phyloP scores from a whole-genome alignment of 2,113 vertebrate species.

The Procavia capensis region DNA sequence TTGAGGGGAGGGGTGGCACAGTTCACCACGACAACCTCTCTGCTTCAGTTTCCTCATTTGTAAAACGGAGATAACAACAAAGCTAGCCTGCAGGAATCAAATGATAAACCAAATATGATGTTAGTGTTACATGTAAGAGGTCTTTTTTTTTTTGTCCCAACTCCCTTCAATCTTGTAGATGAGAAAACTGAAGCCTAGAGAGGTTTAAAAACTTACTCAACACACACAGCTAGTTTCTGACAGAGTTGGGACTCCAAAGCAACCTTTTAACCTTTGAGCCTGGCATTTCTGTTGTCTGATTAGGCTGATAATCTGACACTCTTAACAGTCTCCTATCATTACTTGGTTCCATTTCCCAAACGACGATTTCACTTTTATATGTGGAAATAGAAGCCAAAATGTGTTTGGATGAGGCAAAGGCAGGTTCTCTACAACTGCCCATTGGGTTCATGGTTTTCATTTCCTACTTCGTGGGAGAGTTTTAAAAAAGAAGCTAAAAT shows the following conservation, averaged over 20 bases:
- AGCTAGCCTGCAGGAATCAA: neutral
- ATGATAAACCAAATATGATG: accelerated
- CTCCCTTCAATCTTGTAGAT: neutral
- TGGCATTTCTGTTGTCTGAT: neutral
- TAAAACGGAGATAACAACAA: no score
- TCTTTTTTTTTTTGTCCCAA: neutral
- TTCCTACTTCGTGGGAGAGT: neutral
- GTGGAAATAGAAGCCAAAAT: neutral
- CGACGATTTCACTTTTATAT: neutral
- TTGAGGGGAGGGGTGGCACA: no score
- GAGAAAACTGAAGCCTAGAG: neutral
- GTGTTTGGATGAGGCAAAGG: neutral
- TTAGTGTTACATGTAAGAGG: neutral
- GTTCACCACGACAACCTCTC: no score
- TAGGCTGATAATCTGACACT: neutral
- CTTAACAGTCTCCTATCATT: neutral
- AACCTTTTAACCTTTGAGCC: neutral
- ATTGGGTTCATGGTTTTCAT: neutral
- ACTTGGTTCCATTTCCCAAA: neutral
- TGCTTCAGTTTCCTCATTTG: no score
- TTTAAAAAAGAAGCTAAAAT: conserved; percentile 4
- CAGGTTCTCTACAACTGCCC: neutral
- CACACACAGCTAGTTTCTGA: neutral
- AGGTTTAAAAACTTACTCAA: neutral
- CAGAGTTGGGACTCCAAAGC: neutral